Conservation (phyloP, 2,888 invertebrate species). For the Drosophila nr. fundita region DNA sequence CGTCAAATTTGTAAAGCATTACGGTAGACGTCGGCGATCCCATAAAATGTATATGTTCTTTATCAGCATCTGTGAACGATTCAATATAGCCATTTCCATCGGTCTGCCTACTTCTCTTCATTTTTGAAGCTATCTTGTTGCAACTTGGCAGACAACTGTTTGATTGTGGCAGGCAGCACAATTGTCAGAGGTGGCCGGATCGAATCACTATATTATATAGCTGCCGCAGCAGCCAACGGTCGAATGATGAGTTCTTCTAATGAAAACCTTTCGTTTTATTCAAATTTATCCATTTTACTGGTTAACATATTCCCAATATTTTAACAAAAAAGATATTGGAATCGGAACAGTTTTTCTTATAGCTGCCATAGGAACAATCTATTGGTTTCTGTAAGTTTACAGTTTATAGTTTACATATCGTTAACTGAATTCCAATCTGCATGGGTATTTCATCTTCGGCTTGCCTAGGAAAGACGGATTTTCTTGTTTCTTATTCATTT, state of each 20-base stretch:
- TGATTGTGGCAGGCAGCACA: neutral
- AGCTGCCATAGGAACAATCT: neutral
- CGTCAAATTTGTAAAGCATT: neutral
- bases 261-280: neutral
- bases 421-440: neutral
- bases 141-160: neutral
- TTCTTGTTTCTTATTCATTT: constrained; percentile 1
- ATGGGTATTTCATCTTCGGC: neutral
- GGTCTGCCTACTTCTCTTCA: neutral
- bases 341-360: neutral
- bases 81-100: neutral
- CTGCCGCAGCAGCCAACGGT: neutral
- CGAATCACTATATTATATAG: neutral
- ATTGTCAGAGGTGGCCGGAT: neutral
- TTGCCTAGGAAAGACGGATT: neutral
- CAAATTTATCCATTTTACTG: neutral
- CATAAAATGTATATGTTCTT: neutral
- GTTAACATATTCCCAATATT: neutral
- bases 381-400: neutral
- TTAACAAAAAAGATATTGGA: neutral
- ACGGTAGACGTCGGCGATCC: neutral
- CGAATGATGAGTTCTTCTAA: neutral
- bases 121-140: neutral
- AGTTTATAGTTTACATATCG: neutral
- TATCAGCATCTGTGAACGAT: neutral